Conservation (phyloP, 1,140 invertebrate genomes). For the Elymnias hypermnestra region DNA sequence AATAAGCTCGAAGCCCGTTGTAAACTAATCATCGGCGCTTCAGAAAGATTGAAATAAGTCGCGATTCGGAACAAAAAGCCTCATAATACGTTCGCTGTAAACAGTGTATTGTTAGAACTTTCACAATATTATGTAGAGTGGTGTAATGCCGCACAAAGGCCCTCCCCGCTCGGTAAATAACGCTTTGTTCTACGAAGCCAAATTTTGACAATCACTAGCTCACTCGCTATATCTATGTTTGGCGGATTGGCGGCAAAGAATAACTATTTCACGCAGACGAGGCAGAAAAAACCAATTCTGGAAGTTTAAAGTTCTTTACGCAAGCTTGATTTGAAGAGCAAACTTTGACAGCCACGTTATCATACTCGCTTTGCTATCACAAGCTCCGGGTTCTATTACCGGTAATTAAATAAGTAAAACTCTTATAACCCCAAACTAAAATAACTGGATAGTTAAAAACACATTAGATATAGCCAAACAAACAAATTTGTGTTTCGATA, state of each 20-base stretch:
- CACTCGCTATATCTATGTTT: constrained; percentile 51
- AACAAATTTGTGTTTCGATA: too few relatives aligned
- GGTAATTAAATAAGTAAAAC: too few relatives aligned
- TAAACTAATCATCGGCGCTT: constrained; percentile 49
- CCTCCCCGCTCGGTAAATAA: constrained; percentile 65
- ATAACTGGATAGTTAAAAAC: too few relatives aligned
- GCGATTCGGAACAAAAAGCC: constrained; percentile 47
- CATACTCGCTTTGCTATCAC: too few relatives aligned
- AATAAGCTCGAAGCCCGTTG: constrained; percentile 14
- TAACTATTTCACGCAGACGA: constrained; percentile 9
- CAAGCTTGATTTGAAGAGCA: too few relatives aligned
- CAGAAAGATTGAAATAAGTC: constrained; percentile 49
- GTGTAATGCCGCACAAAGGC: constrained; percentile 69
- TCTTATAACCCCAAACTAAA: too few relatives aligned
- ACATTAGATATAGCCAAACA: too few relatives aligned
- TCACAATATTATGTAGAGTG: constrained; percentile 75
- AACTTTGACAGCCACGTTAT: too few relatives aligned
- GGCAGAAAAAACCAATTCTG: too few relatives aligned
- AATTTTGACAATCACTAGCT: constrained; percentile 76
- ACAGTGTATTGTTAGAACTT: constrained; percentile 67
- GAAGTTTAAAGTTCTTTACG: too few relatives aligned
- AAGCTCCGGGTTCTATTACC: too few relatives aligned
- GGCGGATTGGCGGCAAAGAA: constrained; percentile 44
- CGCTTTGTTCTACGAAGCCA: constrained; percentile 74
- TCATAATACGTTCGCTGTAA: constrained; percentile 59